A percentile compares a stretch with the other conserved stretches of the same genome.
These are phyloP conservation scores for Brachionus koreanus DNA, from an alignment of 1,140 invertebrate species.

Conservation along the genomic window DNA sequence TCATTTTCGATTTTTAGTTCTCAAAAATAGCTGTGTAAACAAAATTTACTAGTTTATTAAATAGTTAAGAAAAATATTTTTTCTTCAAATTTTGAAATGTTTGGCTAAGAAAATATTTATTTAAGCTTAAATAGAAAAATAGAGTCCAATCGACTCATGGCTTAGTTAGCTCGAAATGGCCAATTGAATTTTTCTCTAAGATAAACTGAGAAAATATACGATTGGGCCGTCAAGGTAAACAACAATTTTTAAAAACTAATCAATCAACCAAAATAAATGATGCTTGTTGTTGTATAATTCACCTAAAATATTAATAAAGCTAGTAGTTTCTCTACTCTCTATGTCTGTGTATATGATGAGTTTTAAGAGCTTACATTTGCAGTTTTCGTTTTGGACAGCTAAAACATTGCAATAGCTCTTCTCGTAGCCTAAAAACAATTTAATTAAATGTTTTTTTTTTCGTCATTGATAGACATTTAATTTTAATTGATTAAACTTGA, in stretches of 20 bases:
- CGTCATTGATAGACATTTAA: background rate
- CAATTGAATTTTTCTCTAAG: background rate
- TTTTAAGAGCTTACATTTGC: constrained; percentile 15
- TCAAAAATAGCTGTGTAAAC: background rate
- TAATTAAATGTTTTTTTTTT: constrained; percentile 43
- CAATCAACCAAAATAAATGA: constrained; percentile 20
- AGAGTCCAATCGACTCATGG: background rate
- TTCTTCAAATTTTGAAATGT: constrained; percentile 20
- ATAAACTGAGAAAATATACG: background rate
- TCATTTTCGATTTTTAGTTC: constrained; percentile 1
- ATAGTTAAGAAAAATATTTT: constrained; percentile 37
- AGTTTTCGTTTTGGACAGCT: constrained; percentile 22
- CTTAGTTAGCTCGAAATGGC: background rate
- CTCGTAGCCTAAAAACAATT: constrained; percentile 19
- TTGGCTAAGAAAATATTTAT: constrained; percentile 33
- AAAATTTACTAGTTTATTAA: background rate
- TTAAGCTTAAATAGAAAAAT: constrained; percentile 25
- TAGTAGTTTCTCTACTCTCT: background rate
- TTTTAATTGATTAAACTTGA: constrained; percentile 40
- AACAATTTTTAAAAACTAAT: constrained; percentile 36
- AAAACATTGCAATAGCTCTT: background rate
- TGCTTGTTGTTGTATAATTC: constrained; percentile 26
- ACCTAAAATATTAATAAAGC: background rate
- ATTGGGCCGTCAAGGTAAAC: constrained; percentile 16
- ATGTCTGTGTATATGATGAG: background rate